These are phyloP conservation scores for Scelioninae gen. 1 DNA, from an alignment of 2,888 invertebrate species.

Conservation along the genomic window DNA sequence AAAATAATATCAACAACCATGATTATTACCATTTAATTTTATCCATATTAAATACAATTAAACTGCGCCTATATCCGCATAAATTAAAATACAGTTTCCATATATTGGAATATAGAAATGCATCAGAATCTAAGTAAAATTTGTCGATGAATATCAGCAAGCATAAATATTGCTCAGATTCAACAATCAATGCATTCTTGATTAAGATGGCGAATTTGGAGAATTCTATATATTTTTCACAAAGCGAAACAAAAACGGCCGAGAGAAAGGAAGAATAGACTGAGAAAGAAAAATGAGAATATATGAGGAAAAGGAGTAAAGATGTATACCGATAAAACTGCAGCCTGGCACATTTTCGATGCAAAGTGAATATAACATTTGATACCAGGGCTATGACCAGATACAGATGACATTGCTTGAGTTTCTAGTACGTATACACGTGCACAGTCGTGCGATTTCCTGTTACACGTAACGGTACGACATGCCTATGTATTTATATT, in stretches of 20 bases:
- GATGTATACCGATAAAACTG: conserved; percentile 24
- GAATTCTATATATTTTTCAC: conserved; percentile 11
- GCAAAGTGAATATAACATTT: conserved; percentile 40
- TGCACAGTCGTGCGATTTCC: conserved; percentile 45
- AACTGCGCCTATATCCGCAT: too few relatives aligned
- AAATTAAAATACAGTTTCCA: too few relatives aligned
- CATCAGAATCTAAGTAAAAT: background rate
- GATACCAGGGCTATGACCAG: conserved; percentile 50
- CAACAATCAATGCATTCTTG: background rate
- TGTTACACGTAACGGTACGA: conserved; percentile 62
- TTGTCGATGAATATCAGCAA: background rate
- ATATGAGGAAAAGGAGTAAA: background rate
- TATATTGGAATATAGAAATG: background rate
- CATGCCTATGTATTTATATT: conserved; percentile 50
- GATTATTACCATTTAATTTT: too few relatives aligned
- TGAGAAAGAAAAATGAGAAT: background rate
- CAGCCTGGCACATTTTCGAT: conserved; percentile 34
- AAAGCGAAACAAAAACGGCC: too few relatives aligned
- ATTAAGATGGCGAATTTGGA: background rate
- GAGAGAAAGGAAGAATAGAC: conserved; percentile 1
- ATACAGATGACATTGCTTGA: conserved; percentile 54
- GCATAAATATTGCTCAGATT: conserved; percentile 9
- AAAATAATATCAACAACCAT: too few relatives aligned
- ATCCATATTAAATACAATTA: too few relatives aligned
- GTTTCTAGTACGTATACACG: conserved; percentile 51